Evolutionary conservation across 2,797 vertebrate species (phyloP).

Genomic region (Enteromius trimaculatus): DNA sequence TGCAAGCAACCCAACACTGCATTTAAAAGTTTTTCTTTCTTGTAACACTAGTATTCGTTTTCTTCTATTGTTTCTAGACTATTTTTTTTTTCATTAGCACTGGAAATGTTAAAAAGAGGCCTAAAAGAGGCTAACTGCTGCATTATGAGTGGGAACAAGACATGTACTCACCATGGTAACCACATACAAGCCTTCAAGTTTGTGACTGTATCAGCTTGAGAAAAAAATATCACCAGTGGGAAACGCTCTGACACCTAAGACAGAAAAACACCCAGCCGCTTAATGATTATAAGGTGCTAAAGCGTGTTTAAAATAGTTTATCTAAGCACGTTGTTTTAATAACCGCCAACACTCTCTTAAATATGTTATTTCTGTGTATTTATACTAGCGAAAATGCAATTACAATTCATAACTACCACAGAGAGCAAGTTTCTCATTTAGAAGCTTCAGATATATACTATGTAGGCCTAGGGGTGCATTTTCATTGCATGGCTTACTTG

Average conservation of each 20-base stretch:
- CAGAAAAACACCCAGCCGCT: background rate
- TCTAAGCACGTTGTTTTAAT: background rate
- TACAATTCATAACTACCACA: background rate
- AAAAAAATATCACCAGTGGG: background rate
- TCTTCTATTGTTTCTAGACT: background rate
- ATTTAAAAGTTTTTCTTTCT: background rate
- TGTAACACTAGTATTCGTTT: background rate
- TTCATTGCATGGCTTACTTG: slow-evolving; percentile 2
- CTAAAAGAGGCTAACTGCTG: background rate
- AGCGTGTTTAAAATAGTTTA: background rate
- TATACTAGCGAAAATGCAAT: background rate
- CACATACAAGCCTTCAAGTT: background rate
- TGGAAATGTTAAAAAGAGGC: background rate
- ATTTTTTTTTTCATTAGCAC: background rate
- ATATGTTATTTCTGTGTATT: background rate
- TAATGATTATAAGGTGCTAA: slow-evolving; percentile 16
- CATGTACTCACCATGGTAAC: slow-evolving; percentile 37
- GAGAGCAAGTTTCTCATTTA: background rate
- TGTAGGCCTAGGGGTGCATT: background rate
- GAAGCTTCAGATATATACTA: background rate
- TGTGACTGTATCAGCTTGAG: slow-evolving; percentile 6
- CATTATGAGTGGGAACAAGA: slow-evolving; percentile 27
- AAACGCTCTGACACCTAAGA: background rate
- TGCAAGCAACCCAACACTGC: background rate
- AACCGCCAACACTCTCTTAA: background rate